phyloP scores from a whole-genome alignment of 2,797 vertebrate species.

The Ctenosaura bakeri region DNA sequence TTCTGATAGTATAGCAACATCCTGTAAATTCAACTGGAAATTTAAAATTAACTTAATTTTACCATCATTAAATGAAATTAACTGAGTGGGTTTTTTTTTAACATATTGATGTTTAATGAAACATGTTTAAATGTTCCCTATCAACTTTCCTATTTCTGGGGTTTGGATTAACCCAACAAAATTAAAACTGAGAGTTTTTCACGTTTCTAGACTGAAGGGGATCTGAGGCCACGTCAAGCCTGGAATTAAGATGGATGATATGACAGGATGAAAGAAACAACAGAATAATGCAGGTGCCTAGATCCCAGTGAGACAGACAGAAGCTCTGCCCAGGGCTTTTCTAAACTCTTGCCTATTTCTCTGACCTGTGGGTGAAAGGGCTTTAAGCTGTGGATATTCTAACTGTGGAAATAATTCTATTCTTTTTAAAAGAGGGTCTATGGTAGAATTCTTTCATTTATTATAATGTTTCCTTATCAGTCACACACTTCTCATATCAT shows the following conservation, averaged over 20 bases:
- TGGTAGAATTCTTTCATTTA: neutral
- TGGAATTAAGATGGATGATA: neutral
- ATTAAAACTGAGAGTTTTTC: too few species aligned
- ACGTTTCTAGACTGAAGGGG: neutral
- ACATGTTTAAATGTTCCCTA: too few species aligned
- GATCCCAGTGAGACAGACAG: neutral
- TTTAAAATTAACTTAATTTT: too few species aligned
- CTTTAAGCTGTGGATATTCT: neutral
- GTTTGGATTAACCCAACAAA: too few species aligned
- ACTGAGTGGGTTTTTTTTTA: too few species aligned
- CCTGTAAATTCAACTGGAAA: too few species aligned
- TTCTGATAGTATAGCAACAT: too few species aligned
- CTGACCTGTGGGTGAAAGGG: neutral
- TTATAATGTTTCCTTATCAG: neutral
- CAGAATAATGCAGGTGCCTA: neutral
- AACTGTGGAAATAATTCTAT: neutral
- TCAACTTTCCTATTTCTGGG: too few species aligned
- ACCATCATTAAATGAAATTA: too few species aligned
- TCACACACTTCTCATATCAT: neutral
- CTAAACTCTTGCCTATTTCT: slow-evolving; percentile 2
- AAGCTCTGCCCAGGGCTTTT: neutral
- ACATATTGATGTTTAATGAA: too few species aligned
- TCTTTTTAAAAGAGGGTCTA: neutral
- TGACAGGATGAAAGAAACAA: neutral
- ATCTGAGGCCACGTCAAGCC: neutral